Conservation (phyloP, 1,140 invertebrate species). For the Drosophila pseudoobscura region DNA sequence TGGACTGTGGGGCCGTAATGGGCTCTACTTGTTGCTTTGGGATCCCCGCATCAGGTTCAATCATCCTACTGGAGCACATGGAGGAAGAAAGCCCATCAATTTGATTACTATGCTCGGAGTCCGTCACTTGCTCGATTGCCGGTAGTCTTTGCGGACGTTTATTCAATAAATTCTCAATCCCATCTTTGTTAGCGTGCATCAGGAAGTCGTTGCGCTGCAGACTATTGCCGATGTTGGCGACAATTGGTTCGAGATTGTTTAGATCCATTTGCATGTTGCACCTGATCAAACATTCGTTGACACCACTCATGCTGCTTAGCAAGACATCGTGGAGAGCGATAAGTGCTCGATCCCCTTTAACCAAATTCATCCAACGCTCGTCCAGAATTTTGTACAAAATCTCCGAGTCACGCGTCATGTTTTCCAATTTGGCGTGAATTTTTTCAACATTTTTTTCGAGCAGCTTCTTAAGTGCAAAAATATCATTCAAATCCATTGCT, state of each 20-base stretch:
- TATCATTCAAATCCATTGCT: constrained; percentile 33
- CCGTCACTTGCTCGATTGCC: background rate
- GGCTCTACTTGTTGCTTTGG: no score
- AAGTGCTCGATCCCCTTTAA: constrained; percentile 9
- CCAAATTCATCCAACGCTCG: constrained; percentile 25
- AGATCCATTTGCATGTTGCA: constrained; percentile 52
- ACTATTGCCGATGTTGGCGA: background rate
- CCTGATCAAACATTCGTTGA: constrained; percentile 48
- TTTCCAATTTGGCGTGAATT: constrained; percentile 26
- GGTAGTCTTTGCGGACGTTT: no score
- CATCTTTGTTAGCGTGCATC: constrained; percentile 13
- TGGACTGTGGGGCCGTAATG: background rate
- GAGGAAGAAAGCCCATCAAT: background rate
- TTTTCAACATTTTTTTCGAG: constrained; percentile 44
- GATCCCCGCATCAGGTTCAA: background rate
- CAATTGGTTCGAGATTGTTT: constrained; percentile 4
- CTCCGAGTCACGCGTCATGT: constrained; percentile 28
- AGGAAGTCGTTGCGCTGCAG: no score
- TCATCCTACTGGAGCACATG: constrained; percentile 15
- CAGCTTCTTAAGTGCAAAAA: constrained; percentile 27
- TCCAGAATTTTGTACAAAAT: constrained; percentile 12
- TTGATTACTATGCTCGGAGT: background rate
- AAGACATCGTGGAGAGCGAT: constrained; percentile 43
- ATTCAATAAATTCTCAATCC: constrained; percentile 3
- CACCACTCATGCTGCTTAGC: constrained; percentile 34